A percentile compares a stretch with the other conserved stretches of the same genome.
Evolutionary conservation across 2,888 invertebrate genomes (phyloP).

Genomic region (Sclerodermus sp.): DNA sequence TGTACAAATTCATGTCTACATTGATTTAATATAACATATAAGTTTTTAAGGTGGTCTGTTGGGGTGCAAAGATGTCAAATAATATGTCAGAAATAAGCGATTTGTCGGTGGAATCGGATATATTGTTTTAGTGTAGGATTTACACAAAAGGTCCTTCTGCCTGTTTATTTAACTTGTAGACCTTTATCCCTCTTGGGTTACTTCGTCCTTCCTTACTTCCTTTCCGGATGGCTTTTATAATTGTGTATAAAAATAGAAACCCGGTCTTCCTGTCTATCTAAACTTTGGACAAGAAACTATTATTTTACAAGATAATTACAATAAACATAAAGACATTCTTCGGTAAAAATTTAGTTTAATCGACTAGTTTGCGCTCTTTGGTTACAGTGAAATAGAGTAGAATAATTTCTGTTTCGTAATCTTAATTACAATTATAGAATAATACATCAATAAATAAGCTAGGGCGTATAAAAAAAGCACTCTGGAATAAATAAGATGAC

Average conservation of each 20-base stretch:
- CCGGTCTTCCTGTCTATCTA: too few species aligned
- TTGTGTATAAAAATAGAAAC: background rate
- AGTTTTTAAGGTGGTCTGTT: constrained; percentile 22
- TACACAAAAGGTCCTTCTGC: constrained; percentile 43
- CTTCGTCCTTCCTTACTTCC: constrained; percentile 26
- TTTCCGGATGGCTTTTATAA: constrained; percentile 28
- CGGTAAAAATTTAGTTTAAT: constrained; percentile 28
- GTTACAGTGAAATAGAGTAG: constrained; percentile 10
- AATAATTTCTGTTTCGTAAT: background rate
- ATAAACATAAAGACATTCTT: background rate
- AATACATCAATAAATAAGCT: background rate
- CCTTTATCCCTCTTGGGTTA: constrained; percentile 34
- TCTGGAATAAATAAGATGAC: constrained; percentile 38
- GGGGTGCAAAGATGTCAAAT: constrained; percentile 23
- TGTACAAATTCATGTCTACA: too few species aligned
- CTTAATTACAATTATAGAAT: background rate
- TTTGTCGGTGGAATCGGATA: constrained; percentile 35
- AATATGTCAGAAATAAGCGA: constrained; percentile 16
- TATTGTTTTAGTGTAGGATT: constrained; percentile 47
- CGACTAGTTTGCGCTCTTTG: constrained; percentile 31
- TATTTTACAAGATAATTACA: background rate
- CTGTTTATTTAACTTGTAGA: constrained; percentile 39
- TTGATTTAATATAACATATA: too few species aligned
- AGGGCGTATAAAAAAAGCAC: constrained; percentile 26
- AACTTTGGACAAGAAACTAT: background rate